These are phyloP conservation scores for Agapornis roseicollis DNA, from an alignment of 2,113 vertebrate genomes.

Conservation along the genomic window DNA sequence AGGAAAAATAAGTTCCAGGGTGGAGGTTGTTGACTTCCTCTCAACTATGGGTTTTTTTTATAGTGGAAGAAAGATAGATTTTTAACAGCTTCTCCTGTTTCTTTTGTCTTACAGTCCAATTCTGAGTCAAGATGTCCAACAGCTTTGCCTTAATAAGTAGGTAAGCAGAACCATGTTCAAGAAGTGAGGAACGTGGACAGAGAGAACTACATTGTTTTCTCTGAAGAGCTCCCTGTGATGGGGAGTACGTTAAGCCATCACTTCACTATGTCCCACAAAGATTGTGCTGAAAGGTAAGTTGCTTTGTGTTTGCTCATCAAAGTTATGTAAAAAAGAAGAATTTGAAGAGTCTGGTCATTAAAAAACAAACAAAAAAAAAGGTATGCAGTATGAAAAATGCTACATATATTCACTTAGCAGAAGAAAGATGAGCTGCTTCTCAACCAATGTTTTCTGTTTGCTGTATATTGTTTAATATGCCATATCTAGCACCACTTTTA, in stretches of 20 bases:
- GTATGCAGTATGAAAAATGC: not conserved
- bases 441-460: not conserved
- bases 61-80: not conserved
- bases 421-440: not conserved
- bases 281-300: not conserved
- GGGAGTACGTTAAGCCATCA: not conserved
- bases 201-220: not conserved
- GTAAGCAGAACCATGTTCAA: not conserved
- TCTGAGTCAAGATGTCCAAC: not conserved
- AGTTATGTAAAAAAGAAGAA: not conserved
- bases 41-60: not conserved
- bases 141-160: not conserved
- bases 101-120: not conserved
- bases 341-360: not conserved
- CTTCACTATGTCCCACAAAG: not conserved
- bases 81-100: not conserved
- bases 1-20: not conserved
- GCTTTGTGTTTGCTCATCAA: not conserved
- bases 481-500: not conserved
- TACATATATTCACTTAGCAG: not conserved
- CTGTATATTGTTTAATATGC: not conserved
- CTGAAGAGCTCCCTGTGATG: not conserved
- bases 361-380: not conserved
- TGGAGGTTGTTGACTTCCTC: not conserved
- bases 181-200: not conserved